Evolutionary conservation across 2,113 vertebrate species (phyloP).

Genomic region (Myrmophylax atrothorax): DNA sequence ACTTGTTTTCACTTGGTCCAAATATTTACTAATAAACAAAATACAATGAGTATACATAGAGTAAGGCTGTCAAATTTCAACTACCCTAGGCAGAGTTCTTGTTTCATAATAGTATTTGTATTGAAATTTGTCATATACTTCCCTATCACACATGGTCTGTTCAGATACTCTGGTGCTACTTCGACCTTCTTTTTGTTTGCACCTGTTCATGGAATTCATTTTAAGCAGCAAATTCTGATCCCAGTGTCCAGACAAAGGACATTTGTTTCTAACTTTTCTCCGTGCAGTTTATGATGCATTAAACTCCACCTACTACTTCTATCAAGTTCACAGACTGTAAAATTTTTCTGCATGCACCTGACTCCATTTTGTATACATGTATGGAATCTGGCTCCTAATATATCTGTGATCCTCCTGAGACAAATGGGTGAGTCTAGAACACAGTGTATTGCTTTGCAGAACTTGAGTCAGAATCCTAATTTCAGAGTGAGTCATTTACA

Average conservation of each 20-base stretch:
- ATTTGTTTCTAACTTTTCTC: not conserved
- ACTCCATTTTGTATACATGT: not conserved
- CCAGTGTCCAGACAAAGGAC: not conserved
- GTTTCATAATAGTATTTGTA: not conserved
- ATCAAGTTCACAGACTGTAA: not conserved
- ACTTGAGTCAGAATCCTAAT: conserved; percentile 51
- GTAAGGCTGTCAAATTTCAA: not conserved
- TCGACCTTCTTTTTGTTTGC: not conserved
- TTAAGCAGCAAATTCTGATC: not conserved
- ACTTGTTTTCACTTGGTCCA: not conserved
- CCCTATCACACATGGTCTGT: not conserved
- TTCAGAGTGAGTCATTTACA: conserved; percentile 49
- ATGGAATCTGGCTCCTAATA: not conserved
- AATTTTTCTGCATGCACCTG: not conserved
- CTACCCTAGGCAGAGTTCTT: not conserved
- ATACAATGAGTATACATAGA: not conserved
- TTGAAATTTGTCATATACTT: not conserved
- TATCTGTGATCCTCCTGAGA: not conserved
- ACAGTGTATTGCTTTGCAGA: not conserved
- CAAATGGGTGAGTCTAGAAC: conserved; percentile 22
- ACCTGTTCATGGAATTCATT: not conserved
- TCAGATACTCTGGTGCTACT: not conserved
- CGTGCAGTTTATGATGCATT: not conserved
- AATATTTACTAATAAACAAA: not conserved
- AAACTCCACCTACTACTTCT: not conserved